Base-by-base conservation (phyloP, 30 jellyfish, hydroid and myxozoan species). In the Turritopsis rubra region DNA sequence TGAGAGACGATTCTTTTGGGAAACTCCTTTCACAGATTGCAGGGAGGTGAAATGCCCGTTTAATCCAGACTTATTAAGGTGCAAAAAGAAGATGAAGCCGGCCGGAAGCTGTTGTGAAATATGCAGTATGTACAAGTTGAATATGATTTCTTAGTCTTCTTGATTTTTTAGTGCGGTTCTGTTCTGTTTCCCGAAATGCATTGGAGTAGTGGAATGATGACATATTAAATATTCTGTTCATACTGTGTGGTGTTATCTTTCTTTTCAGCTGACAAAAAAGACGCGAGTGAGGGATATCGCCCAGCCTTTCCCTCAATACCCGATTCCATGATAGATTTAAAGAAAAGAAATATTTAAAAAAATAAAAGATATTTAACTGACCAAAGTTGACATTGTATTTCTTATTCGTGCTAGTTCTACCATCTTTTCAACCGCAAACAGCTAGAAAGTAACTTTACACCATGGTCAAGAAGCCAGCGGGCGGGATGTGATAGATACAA, bases 41-140 rank as follows among this genome's bases (percentile, higher is more conserved):
- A 8, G 28, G 0, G 77, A 68, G 21, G 21, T 68, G 22, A 68
- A 68, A 68, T 68, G 77, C 30, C 77, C 77, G 19, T 41, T 41
- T 41, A 41, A 41, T 41, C 31, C 77, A 9, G 77, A n/a, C 9
- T 17, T 27, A 19, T n/a, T 27, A 9, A n/a, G 31, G 77, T 68
- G 77, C 0, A 68, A 23, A 17, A 68, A 68, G 8, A 68, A 1
- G 21, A 7, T 68, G 9, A n/a, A n/a, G 30, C 77, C 77, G 30
- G 77, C 77, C 19, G 77, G 77, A 1, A 68, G 7, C 19, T 68
- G 77, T 22, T 68, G 77, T 68, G 77, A 68, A 19, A 68, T 68
- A n/a, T 68, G 77, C 19, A 27, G 77, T 68, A 1, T 7, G 77
- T 68, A n/a, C n/a, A n/a, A n/a, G n/a, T n/a, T n/a, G n/a, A n/a